Percentiles rank a stretch among this genome's conserved stretches.
Conservation (phyloP, 2,113 vertebrate genomes). For the Oophaga pumilio region DNA sequence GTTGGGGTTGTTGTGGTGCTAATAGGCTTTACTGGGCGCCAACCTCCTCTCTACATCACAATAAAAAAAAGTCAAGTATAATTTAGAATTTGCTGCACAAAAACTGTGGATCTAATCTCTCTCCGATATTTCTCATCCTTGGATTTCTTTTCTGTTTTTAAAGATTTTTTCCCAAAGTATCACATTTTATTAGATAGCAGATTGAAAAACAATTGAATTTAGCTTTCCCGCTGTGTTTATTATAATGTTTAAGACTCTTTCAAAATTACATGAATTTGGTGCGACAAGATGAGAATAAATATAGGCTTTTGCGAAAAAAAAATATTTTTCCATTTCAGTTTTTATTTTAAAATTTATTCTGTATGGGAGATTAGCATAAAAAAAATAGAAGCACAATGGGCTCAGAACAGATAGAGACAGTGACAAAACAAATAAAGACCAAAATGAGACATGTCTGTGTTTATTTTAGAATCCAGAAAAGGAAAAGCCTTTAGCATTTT, state of each 20-base stretch:
- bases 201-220: slow-evolving; percentile 58
- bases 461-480: too few relatives aligned
- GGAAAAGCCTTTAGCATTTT: too few relatives aligned
- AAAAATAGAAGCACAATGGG: too few relatives aligned
- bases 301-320: neutral
- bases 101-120: slow-evolving; percentile 29
- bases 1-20: neutral
- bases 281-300: slow-evolving; percentile 9
- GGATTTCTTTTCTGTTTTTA: slow-evolving; percentile 5
- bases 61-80: slow-evolving; percentile 24
- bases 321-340: neutral
- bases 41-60: neutral
- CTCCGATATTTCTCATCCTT: neutral
- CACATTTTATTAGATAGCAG: slow-evolving; percentile 44
- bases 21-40: slow-evolving; percentile 1
- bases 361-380: too few relatives aligned
- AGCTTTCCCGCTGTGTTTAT: slow-evolving; percentile 48
- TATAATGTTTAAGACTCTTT: slow-evolving; percentile 42
- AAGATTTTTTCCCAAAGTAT: slow-evolving; percentile 14
- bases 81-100: slow-evolving; percentile 21
- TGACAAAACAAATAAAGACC: too few relatives aligned
- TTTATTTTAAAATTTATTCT: neutral
- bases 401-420: too few relatives aligned
- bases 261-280: slow-evolving; percentile 13
- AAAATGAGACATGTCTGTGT: too few relatives aligned